Evolutionary conservation across 2,113 vertebrate genomes (phyloP).

Genomic region (Psittacula cyanocephala): DNA sequence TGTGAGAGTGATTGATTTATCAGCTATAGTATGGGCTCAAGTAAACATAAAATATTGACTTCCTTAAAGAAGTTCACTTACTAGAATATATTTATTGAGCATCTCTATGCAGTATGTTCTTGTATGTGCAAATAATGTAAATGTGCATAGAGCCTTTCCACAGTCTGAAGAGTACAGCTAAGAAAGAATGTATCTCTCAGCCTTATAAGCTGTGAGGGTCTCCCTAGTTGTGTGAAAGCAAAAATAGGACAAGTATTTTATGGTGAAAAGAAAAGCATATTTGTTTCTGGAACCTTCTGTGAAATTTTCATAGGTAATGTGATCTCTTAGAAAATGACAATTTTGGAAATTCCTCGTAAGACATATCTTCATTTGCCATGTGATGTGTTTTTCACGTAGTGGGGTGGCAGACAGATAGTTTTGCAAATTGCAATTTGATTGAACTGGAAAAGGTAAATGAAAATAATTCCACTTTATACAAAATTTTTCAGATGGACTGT

Average conservation of each 20-base stretch:
- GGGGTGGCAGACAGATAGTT: neutral
- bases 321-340: neutral
- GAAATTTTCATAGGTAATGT: neutral
- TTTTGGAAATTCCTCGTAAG: neutral
- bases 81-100: neutral
- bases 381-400: neutral
- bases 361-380: neutral
- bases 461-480: neutral
- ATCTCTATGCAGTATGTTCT: neutral
- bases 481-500: neutral
- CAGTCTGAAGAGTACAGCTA: neutral
- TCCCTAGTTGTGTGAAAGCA: neutral
- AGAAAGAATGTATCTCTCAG: neutral
- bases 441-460: neutral
- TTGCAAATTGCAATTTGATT: neutral
- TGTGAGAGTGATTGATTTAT: neutral
- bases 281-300: neutral
- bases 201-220: neutral
- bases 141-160: accelerated
- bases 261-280: neutral
- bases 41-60: neutral
- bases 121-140: neutral
- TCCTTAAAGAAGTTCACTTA: neutral
- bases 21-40: neutral
- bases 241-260: neutral